Evolutionary conservation across 2,888 invertebrate genomes (phyloP), one percentile per base, ranked within the genome.

Genomic region (Aphodius granarius): DNA sequence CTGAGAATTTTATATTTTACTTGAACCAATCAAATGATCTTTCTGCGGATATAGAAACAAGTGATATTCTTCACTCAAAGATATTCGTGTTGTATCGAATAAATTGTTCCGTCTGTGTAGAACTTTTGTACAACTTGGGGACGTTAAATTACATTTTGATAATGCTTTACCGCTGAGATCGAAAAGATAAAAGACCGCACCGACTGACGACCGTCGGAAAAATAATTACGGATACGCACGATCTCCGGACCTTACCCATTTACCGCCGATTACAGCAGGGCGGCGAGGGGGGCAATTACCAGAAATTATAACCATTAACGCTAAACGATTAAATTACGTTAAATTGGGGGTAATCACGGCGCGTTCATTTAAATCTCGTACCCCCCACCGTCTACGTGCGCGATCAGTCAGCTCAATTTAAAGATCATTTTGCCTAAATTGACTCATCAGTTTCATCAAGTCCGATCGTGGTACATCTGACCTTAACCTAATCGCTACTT

Each of bases 271-370:
- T 68, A 68, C n/a, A 20, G 19, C 43, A 19, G 68, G 21, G 16
- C 68, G 68, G 22, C 20, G 21, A 68, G 68, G 68, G 43, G 68
- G 21, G 68, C 20, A 68, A 68, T 68, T 68, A 68, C 68, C 43
- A 18, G 22, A 68, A 68, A 68, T 68, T 68, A 68, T 68, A 68
- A 19, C 21, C 68, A 68, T 68, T 68, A 68, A 20, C 9, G 6
- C 21, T 22, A 68, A 68, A 68, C 22, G 68, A 22, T 68, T 68
- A 68, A 68, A 68, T 68, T 68, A 21, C 21, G 21, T 21, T 22
- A 20, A 68, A 68, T 68, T 20, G 21, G 20, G 68, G 68, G 19
- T 21, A 68, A 68, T 68, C 21, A 68, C 20, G 19, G 68, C n/a
- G 19, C 22, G 21, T 68, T 68, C n/a, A 68, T 68, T 68, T 68